phyloP scores from a whole-genome alignment of 2,888 invertebrate genomes.

The Melikaiella ostensackeni region DNA sequence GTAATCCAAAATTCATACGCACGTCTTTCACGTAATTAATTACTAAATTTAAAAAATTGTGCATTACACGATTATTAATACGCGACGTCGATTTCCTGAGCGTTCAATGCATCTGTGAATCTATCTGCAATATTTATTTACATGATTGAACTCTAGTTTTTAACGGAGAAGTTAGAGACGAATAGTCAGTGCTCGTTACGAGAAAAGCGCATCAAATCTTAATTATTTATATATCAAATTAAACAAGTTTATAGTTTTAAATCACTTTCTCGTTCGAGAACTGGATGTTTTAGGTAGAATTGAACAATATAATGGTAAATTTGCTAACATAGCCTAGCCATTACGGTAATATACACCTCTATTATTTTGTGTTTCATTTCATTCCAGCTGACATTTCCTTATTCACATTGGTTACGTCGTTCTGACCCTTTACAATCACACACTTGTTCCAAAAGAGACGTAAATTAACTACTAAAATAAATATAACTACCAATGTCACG shows the following conservation, averaged over 20 bases:
- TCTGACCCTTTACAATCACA: slow-evolving; percentile 30
- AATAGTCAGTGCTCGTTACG: slow-evolving; percentile 42
- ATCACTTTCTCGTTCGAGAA: neutral
- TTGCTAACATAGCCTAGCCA: slow-evolving; percentile 2
- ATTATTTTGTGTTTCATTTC: neutral
- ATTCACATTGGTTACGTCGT: slow-evolving; percentile 14
- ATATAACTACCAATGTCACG: slow-evolving; percentile 11
- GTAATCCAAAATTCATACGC: slow-evolving; percentile 1
- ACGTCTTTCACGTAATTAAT: slow-evolving; percentile 9
- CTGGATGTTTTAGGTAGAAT: neutral
- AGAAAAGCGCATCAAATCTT: slow-evolving; percentile 31
- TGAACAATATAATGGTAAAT: slow-evolving; percentile 1
- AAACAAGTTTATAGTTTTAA: neutral
- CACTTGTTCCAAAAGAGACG: neutral
- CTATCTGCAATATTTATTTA: slow-evolving; percentile 17
- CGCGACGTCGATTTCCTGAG: slow-evolving; percentile 32
- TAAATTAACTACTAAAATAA: slow-evolving; percentile 18
- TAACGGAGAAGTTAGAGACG: slow-evolving; percentile 11
- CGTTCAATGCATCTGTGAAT: slow-evolving; percentile 26
- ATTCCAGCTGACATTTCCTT: slow-evolving; percentile 12
- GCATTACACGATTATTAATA: slow-evolving; percentile 26
- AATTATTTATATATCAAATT: neutral
- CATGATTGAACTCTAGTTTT: slow-evolving; percentile 34
- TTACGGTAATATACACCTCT: slow-evolving; percentile 39
- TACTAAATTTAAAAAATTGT: slow-evolving; percentile 18